Evolutionary conservation across 2,797 vertebrate species (phyloP), one percentile per base, ranked within the genome.

Genomic region (Cirrhinus molitorella): DNA sequence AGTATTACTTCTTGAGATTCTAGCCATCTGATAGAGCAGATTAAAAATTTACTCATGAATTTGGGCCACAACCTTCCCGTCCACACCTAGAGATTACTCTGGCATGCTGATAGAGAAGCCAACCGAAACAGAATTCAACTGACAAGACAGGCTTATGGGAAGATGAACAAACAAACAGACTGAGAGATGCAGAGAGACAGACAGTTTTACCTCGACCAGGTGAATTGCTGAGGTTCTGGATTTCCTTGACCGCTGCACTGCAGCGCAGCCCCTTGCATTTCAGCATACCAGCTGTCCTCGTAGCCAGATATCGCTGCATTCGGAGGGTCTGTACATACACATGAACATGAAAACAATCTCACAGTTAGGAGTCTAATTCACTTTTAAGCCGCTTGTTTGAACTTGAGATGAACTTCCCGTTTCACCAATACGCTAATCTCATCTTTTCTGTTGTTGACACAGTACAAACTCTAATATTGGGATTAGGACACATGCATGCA

Each of bases 211-310:
- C 97, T 95, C 40, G 89, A 94, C 97, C 97, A 99, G 87, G 94
- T 97, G 92, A 95, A 96, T 0, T 74, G 91, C 6, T 96, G 93
- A 0, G 95, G 95, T 89, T 93, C 92, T 0, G 97, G 97, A 89
- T 98, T 97, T 84, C 97, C 97, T 67, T 93, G 94, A 2, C 94
- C 95, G 51, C 92, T 82, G 76, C 97, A 99, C 34, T 91, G 95
- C 72, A 98, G 94, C 5, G 83, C 85, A 0, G 95, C 95, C 0
- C 92, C 95, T 90, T 96, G 93, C 91, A 89, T 86, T 19, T 95
- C 96, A 31, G 90, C 90, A 0, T 88, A 90, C 97, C 97, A 98
- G 79, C 93, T 87, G 1, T 85, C 87, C 14, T 93, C 90, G 68
- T 93, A 95, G 25, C 96, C 96, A 74, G 93, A 90, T 80, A 98